Evolutionary conservation across 2,797 vertebrate genomes (phyloP), one percentile per base, ranked within the genome.

Genomic region (Pampus argenteus): DNA sequence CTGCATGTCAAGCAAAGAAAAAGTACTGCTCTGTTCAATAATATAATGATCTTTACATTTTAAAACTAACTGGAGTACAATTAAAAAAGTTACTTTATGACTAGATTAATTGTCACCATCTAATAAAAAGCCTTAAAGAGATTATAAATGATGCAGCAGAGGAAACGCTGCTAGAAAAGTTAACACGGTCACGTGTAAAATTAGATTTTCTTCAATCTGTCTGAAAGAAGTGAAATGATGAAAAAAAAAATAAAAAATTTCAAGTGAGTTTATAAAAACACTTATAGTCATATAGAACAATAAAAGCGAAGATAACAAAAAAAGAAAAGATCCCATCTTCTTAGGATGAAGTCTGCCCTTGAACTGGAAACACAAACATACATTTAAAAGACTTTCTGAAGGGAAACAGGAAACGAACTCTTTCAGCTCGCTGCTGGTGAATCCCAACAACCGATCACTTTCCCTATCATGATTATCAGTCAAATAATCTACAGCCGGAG

Each of bases 331-430:
- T n/a, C 25, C 17, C 0, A 2, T 72, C 7, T 60, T 72, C 25
- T 2, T 2, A 20, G 7, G 49, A 75, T 40, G 11, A 11, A 65
- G 22, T 28, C 49, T 3, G 59, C 45, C 71, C 51, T 2, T 66
- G 68, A 86, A 77, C 70, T 54, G 26, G 44, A 74, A 71, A 75
- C 58, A 44, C 52, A 66, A 68, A 58, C 34, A 59, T n/a, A 26
- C 58, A 11, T 13, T 54, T 11, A 48, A 66, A 66, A 65, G 26
- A 73, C 49, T 66, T 31, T 54, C 51, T 10, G 4, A 71, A 79
- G 34, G 56, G 69, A 80, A 68, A 56, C 29, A 0, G 76, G 82
- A 88, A 86, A 76, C 34, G 0, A 17, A 55, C 20, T 42, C 42
- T 55, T 48, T 62, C 50, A 14, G 52, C 66, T 79, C n/a, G 63